Evolutionary conservation across 2,797 vertebrate genomes (phyloP), one percentile per base, ranked within the genome.

Genomic region (Valencia hispanica): DNA sequence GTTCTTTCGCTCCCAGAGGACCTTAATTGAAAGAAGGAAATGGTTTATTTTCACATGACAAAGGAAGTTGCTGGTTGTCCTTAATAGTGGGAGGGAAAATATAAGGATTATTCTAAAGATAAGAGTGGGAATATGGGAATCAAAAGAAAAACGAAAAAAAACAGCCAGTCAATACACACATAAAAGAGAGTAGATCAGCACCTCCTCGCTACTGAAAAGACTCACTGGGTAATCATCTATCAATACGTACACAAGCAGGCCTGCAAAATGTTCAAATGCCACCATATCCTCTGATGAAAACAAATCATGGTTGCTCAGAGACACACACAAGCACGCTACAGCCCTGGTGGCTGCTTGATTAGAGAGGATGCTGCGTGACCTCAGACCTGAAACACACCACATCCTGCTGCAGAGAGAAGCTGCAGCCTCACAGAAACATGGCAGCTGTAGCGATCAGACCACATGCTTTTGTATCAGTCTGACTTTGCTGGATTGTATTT

Each of bases 321-420:
- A 85, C 78, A 73, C 82, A 80, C 39, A 51, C 86, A 79, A 78
- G 77, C 79, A 39, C 1, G 4, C 20, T 30, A 34, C 59, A 86
- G 84, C 81, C 76, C 82, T 80, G 71, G 63, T 70, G 75, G 70
- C 84, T 79, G 84, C 39, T 83, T 81, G 88, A 91, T 91, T 87
- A 91, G 78, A 89, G 83, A 84, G 79, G 79, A 86, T 79, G 90
- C 73, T 85, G 85, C 68, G 86, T 81, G 84, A 87, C 84, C 86
- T 86, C 84, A 79, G 74, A 84, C 76, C 79, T 87, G 27, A 47
- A 79, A 85, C 81, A 68, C 77, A 84, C 68, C 80, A 73, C 78
- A 84, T 85, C 84, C 87, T 86, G 83, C 57, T 72, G 75, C 78
- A 39, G 79, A 59, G 73, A 79, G 75, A 76, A 84, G 86, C 81